Conservation (phyloP, 2,888 invertebrate species). For the Strigamia maritima region DNA sequence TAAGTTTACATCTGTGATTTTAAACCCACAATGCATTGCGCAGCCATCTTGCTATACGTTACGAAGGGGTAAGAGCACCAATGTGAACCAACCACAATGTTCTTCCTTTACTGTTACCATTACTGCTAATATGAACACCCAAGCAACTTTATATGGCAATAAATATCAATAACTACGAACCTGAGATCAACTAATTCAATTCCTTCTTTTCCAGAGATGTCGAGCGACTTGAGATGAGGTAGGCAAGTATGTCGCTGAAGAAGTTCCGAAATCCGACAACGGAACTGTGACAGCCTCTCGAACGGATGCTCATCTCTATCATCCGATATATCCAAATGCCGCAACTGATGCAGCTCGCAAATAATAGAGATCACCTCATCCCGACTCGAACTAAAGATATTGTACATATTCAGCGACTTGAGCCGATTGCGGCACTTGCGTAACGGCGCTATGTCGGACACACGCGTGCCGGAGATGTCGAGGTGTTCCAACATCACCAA, state of each 20-base stretch:
- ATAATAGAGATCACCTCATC: constrained; percentile 56
- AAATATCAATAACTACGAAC: too few relatives aligned
- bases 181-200: constrained; percentile 55
- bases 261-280: constrained; percentile 50
- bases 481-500: constrained; percentile 62
- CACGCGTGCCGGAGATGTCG: constrained; percentile 64
- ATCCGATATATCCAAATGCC: constrained; percentile 61
- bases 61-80: too few relatives aligned
- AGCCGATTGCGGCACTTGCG: constrained; percentile 59
- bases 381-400: constrained; percentile 54
- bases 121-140: too few relatives aligned
- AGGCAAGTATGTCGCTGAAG: constrained; percentile 50
- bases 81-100: too few relatives aligned
- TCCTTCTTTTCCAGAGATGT: constrained; percentile 63
- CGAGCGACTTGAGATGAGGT: constrained; percentile 61
- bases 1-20: too few relatives aligned
- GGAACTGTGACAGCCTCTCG: constrained; percentile 53
- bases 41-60: too few relatives aligned
- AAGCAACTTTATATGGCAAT: too few relatives aligned
- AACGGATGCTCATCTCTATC: constrained; percentile 56
- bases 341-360: constrained; percentile 56
- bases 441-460: constrained; percentile 63
- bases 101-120: too few relatives aligned
- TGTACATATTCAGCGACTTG: constrained; percentile 61
- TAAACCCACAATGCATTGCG: too few relatives aligned